Evolutionary conservation across 2,888 invertebrate species (phyloP).

Genomic region (Cantharis lateralis): DNA sequence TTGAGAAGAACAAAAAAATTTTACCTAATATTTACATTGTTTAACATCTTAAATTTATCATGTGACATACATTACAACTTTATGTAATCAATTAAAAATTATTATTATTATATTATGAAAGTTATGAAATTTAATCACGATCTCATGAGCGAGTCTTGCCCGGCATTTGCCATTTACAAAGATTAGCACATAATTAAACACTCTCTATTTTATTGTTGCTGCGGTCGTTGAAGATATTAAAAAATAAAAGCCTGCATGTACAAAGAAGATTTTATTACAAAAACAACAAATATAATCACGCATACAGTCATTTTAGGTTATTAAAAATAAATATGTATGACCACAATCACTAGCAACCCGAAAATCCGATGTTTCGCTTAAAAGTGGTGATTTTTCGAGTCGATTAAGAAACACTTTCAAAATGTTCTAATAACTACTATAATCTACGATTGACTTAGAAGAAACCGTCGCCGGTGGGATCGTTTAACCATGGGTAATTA

Average conservation of each 20-base stretch:
- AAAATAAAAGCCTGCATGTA: constrained; percentile 48
- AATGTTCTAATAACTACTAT: constrained; percentile 20
- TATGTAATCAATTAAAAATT: constrained; percentile 12
- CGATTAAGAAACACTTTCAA: constrained; percentile 35
- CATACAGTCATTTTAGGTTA: constrained; percentile 47
- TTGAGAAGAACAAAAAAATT: neutral
- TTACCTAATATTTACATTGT: neutral
- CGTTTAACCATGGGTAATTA: constrained; percentile 94
- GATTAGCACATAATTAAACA: constrained; percentile 8
- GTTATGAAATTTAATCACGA: neutral
- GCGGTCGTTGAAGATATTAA: constrained; percentile 9
- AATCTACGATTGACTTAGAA: constrained; percentile 66
- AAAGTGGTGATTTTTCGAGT: constrained; percentile 22
- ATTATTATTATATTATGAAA: constrained; percentile 1
- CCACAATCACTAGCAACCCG: constrained; percentile 44
- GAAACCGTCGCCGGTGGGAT: constrained; percentile 88
- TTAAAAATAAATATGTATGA: constrained; percentile 51
- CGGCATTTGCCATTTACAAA: constrained; percentile 12
- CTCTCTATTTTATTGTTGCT: constrained; percentile 9
- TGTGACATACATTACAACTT: constrained; percentile 23
- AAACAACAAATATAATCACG: constrained; percentile 52
- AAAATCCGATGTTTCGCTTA: constrained; percentile 21
- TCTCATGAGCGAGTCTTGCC: constrained; percentile 15
- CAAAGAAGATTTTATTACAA: constrained; percentile 45
- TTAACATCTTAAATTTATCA: constrained; percentile 14